Evolutionary conservation across 2,888 invertebrate genomes (phyloP).

Genomic region (Amitus sp.): DNA sequence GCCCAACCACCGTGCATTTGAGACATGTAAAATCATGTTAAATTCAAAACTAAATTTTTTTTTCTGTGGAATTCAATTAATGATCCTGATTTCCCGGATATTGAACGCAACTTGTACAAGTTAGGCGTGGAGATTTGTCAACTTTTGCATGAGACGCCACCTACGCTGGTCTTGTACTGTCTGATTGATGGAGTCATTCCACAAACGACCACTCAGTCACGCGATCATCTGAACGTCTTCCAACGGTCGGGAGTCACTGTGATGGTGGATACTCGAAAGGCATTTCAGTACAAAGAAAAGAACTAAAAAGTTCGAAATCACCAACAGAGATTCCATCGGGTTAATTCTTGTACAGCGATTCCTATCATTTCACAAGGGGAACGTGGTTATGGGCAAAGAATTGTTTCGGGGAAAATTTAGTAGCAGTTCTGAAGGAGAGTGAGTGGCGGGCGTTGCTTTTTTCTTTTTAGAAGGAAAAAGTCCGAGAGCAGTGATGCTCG

Average conservation of each 20-base stretch:
- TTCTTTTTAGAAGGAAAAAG: too few species aligned
- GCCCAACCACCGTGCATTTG: too few species aligned
- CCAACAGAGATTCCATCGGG: background rate
- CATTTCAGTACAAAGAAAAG: background rate
- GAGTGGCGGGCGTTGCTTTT: too few species aligned
- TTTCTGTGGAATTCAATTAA: background rate
- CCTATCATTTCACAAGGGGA: too few species aligned
- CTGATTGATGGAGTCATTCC: constrained; percentile 16
- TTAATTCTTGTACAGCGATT: too few species aligned
- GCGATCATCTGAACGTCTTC: constrained; percentile 10
- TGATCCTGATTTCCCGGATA: background rate
- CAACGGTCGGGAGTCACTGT: constrained; percentile 2
- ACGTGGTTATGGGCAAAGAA: too few species aligned
- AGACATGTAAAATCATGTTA: too few species aligned
- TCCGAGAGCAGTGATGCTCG: constrained; percentile 10
- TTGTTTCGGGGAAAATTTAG: too few species aligned
- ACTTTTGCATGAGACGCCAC: background rate
- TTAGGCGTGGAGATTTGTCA: background rate
- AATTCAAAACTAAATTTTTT: too few species aligned
- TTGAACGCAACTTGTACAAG: background rate
- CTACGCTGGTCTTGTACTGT: constrained; percentile 7
- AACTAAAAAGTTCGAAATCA: background rate
- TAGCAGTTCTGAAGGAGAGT: too few species aligned
- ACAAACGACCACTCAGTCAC: constrained; percentile 16
- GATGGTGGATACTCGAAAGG: background rate